A percentile compares a stretch with the other conserved stretches of the same genome.
Evolutionary conservation across 2,888 invertebrate species (phyloP).

Genomic region (Drosophila prostipennis): DNA sequence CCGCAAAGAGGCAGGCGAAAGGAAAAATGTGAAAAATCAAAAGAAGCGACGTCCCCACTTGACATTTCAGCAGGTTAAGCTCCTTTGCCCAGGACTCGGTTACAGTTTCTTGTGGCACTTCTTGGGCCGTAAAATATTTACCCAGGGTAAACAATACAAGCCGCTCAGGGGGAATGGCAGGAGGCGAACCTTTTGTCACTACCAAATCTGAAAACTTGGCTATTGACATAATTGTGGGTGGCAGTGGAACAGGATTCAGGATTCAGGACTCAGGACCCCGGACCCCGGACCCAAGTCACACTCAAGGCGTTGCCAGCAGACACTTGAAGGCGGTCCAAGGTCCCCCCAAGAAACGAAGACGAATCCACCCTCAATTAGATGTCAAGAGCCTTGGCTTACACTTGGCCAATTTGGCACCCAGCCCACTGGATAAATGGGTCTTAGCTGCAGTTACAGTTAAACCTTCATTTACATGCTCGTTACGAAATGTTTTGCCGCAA

Average conservation of each 20-base stretch:
- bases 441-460: slow-evolving; percentile 47
- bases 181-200: slow-evolving; percentile 43
- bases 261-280: not conserved
- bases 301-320: slow-evolving; percentile 74
- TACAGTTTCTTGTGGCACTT: slow-evolving; percentile 67
- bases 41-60: slow-evolving; percentile 69
- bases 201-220: slow-evolving; percentile 48
- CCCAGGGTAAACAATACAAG: slow-evolving; percentile 57
- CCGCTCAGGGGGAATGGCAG: slow-evolving; percentile 12
- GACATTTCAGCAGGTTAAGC: slow-evolving; percentile 64
- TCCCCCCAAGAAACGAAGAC: slow-evolving; percentile 40
- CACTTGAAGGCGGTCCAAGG: slow-evolving; percentile 61
- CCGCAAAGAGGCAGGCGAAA: slow-evolving; percentile 54
- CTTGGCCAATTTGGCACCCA: slow-evolving; percentile 42
- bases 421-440: slow-evolving; percentile 37
- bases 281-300: slow-evolving; percentile 63
- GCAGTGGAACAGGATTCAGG: slow-evolving; percentile 6
- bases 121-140: slow-evolving; percentile 70
- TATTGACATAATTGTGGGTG: slow-evolving; percentile 78
- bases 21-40: slow-evolving; percentile 46
- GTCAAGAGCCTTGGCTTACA: slow-evolving; percentile 44
- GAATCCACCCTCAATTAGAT: slow-evolving; percentile 77
- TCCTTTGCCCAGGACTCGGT: slow-evolving; percentile 48
- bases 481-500: slow-evolving; percentile 68
- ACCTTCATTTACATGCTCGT: slow-evolving; percentile 72